Conservation (phyloP, 2,797 vertebrate genomes). For the Alectoris magna region DNA sequence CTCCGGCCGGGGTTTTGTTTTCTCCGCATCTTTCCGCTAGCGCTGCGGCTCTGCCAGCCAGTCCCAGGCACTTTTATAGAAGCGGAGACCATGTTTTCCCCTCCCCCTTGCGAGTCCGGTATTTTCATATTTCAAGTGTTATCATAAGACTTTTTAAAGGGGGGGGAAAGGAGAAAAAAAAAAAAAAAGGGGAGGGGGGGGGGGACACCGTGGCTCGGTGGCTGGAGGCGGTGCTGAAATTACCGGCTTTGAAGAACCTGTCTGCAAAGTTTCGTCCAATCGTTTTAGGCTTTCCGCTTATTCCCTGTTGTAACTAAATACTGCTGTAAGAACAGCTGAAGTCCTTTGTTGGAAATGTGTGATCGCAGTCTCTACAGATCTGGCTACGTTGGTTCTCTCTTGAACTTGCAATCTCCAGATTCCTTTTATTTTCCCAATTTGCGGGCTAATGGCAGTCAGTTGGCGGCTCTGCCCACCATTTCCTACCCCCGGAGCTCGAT, state of each 20-base stretch:
- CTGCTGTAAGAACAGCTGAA: conserved; percentile 82
- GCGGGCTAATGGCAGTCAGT: conserved; percentile 90
- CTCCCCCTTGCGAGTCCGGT: conserved; percentile 29
- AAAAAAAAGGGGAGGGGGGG: neutral
- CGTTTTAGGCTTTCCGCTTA: conserved; percentile 88
- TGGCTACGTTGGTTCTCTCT: conserved; percentile 91
- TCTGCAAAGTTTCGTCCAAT: conserved; percentile 89
- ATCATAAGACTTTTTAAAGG: conserved; percentile 69
- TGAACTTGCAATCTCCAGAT: conserved; percentile 91
- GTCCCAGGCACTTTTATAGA: conserved; percentile 48
- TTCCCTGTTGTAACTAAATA: conserved; percentile 93
- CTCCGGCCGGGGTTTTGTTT: neutral
- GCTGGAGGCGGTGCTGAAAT: conserved; percentile 88
- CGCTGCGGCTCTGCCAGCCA: neutral
- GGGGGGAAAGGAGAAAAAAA: neutral
- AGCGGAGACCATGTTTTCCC: conserved; percentile 44
- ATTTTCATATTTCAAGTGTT: conserved; percentile 74
- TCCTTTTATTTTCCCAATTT: conserved; percentile 93
- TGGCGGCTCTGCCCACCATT: conserved; percentile 88
- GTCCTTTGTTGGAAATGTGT: conserved; percentile 93
- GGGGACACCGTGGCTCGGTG: conserved; percentile 42
- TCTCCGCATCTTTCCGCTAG: neutral
- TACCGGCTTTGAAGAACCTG: conserved; percentile 81
- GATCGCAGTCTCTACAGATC: conserved; percentile 94
- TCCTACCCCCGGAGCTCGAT: conserved; percentile 87